Percentiles rank a stretch among this genome's conserved stretches.
phyloP scores from a whole-genome alignment of 2,888 invertebrate species.

The Microctonus aethiopoides region DNA sequence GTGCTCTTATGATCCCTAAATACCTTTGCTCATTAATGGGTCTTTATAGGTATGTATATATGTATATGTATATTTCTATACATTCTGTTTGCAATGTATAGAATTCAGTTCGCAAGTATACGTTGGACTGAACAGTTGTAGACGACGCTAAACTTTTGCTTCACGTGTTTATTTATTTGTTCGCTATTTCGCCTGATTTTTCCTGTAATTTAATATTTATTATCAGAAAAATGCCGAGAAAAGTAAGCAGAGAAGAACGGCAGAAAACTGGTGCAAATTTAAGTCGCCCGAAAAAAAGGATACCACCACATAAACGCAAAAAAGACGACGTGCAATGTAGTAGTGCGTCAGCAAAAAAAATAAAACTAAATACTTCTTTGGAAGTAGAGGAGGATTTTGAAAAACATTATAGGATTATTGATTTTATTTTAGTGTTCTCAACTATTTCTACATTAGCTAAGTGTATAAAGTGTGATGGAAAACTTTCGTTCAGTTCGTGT shows the following conservation, averaged over 20 bases:
- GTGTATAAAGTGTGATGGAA: slow-evolving; percentile 3
- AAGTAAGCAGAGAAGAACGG: slow-evolving; percentile 29
- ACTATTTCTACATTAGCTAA: not conserved
- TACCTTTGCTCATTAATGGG: too few species aligned
- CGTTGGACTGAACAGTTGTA: too few species aligned
- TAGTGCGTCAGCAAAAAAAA: not conserved
- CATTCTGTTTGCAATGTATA: too few species aligned
- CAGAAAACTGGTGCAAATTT: not conserved
- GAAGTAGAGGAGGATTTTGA: not conserved
- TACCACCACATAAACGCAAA: not conserved
- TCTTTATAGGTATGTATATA: too few species aligned
- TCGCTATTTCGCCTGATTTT: too few species aligned
- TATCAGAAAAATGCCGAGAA: slow-evolving; percentile 42
- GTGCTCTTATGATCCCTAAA: too few species aligned
- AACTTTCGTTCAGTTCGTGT: not conserved
- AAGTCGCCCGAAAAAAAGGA: not conserved
- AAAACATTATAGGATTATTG: not conserved
- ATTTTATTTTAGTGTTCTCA: not conserved
- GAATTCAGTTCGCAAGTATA: too few species aligned
- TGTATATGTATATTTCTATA: too few species aligned
- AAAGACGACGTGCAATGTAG: not conserved
- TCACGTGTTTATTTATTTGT: too few species aligned
- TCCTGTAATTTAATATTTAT: too few species aligned
- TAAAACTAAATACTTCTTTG: not conserved
- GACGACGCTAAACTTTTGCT: too few species aligned